Evolutionary conservation across 2,113 vertebrate species (phyloP).

Genomic region (Notarius lentiginosus): DNA sequence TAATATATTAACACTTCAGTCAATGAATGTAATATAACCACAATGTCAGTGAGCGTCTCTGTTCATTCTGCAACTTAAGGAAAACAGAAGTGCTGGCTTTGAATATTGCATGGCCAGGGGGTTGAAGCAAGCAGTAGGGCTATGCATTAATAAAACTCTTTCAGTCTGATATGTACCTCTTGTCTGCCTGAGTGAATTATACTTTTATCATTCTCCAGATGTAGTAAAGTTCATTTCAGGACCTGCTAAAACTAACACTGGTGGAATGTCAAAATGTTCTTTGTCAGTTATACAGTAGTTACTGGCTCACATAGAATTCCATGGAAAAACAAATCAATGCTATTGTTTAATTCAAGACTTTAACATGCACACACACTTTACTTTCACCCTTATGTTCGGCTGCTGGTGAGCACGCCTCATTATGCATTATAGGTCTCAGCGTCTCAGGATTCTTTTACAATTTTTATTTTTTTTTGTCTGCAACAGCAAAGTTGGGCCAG

Average conservation of each 20-base stretch:
- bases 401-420: neutral
- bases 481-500: neutral
- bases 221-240: slow-evolving; percentile 30
- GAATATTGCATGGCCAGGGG: slow-evolving; percentile 28
- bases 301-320: neutral
- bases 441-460: neutral
- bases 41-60: neutral
- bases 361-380: neutral
- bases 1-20: slow-evolving; percentile 15
- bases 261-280: neutral
- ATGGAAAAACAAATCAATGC: neutral
- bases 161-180: slow-evolving; percentile 27
- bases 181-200: slow-evolving; percentile 25
- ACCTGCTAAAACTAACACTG: neutral
- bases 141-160: slow-evolving; percentile 43
- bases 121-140: slow-evolving; percentile 5
- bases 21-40: slow-evolving; percentile 13
- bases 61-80: slow-evolving; percentile 5
- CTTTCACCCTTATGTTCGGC: neutral
- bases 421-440: neutral
- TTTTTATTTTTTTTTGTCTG: neutral
- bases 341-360: no score
- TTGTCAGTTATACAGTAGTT: neutral
- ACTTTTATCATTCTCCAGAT: slow-evolving; percentile 24
- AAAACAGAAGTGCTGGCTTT: slow-evolving; percentile 26